Conservation (phyloP, 2,797 vertebrate genomes). For the Arremon aurantiirostris region DNA sequence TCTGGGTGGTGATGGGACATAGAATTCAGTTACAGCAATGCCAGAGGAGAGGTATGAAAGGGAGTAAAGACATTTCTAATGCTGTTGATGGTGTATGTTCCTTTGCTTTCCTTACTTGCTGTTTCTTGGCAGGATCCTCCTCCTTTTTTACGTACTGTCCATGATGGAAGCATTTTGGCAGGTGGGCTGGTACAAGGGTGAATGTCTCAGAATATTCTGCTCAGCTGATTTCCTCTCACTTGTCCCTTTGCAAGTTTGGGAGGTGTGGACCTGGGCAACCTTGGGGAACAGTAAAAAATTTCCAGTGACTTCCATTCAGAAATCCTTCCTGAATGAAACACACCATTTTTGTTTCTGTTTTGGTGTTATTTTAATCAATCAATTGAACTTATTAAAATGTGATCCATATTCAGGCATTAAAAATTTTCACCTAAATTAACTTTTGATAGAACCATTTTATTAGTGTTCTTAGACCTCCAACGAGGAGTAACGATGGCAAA, state of each 20-base stretch:
- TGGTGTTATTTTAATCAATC: slow-evolving; percentile 5
- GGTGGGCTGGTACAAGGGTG: neutral
- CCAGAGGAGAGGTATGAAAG: neutral
- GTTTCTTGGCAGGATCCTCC: neutral
- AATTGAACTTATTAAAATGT: neutral
- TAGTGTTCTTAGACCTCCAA: slow-evolving; percentile 27
- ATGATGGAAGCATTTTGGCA: neutral
- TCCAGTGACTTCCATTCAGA: neutral
- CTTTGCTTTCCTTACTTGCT: neutral
- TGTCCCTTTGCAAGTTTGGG: neutral
- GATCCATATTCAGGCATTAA: neutral
- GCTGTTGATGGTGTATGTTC: neutral
- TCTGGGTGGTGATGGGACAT: neutral
- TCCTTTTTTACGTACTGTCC: neutral
- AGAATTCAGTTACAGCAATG: neutral
- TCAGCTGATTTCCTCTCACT: neutral
- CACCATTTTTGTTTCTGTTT: neutral
- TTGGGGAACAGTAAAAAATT: neutral
- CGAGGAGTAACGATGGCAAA: slow-evolving; percentile 48
- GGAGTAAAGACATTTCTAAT: neutral
- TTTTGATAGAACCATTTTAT: slow-evolving; percentile 37
- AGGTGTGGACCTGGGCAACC: neutral
- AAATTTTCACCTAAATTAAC: slow-evolving; percentile 13
- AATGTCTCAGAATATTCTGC: neutral
- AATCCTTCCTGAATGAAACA: neutral